These are phyloP conservation scores for Papilio gigon DNA, from an alignment of 2,888 invertebrate genomes.

Conservation along the genomic window DNA sequence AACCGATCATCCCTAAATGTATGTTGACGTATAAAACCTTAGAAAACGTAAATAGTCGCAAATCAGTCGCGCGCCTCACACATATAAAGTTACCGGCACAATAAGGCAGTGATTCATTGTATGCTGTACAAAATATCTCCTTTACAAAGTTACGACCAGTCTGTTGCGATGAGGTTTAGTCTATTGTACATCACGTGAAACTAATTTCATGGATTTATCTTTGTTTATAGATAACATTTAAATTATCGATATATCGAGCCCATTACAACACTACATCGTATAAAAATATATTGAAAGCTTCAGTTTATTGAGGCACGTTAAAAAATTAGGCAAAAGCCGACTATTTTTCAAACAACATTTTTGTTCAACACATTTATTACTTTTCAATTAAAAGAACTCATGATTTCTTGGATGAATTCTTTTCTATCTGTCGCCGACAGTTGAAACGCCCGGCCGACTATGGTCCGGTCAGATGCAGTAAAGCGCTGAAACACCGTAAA, in stretches of 20 bases:
- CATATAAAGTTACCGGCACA: conserved; percentile 76
- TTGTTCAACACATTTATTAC: background rate
- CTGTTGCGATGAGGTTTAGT: conserved; percentile 77
- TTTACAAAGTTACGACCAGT: conserved; percentile 79
- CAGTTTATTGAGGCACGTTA: background rate
- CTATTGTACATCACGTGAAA: conserved; percentile 73
- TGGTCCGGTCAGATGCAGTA: background rate
- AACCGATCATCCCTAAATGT: conserved; percentile 22
- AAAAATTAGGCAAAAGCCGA: background rate
- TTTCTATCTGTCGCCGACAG: no score
- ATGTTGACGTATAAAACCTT: conserved; percentile 31
- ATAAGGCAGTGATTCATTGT: conserved; percentile 82
- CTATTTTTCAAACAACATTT: background rate
- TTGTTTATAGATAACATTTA: background rate
- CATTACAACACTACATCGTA: conserved; percentile 5
- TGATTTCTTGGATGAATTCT: no score
- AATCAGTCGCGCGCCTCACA: conserved; percentile 52
- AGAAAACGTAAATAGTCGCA: conserved; percentile 50
- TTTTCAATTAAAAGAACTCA: background rate
- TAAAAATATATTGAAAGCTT: background rate
- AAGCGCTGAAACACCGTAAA: background rate
- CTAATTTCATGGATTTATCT: conserved; percentile 9
- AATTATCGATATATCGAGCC: background rate
- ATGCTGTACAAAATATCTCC: conserved; percentile 80
- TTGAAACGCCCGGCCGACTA: no score